These are phyloP conservation scores for Cataglyphis altisquamis DNA, from an alignment of 2,888 invertebrate genomes.

Conservation along the genomic window DNA sequence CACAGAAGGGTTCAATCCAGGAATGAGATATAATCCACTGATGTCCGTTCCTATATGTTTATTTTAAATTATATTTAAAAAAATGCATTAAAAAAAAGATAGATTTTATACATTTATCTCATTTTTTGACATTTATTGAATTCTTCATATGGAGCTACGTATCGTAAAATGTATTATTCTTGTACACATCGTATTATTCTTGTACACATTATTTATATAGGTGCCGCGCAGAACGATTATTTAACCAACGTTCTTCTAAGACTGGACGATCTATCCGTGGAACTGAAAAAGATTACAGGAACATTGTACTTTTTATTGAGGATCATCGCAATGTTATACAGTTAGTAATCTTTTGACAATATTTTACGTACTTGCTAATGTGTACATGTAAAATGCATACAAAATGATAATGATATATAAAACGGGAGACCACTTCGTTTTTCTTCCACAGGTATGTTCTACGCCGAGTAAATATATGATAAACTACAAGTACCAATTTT, in stretches of 20 bases:
- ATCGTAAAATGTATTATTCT: background rate
- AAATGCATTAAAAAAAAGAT: background rate
- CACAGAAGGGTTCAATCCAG: background rate
- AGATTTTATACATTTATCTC: background rate
- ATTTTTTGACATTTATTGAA: background rate
- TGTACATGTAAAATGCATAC: background rate
- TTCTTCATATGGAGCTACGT: background rate
- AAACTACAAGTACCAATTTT: background rate
- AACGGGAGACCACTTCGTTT: background rate
- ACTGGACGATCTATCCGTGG: background rate
- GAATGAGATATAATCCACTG: background rate
- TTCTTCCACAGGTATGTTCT: slow-evolving; percentile 4
- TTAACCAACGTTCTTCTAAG: background rate
- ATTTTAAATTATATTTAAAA: background rate
- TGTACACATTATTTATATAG: slow-evolving; percentile 3
- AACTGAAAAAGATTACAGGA: background rate
- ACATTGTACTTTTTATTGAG: background rate
- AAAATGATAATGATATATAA: background rate
- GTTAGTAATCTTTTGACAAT: slow-evolving; percentile 27
- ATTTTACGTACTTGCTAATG: background rate
- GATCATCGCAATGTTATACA: slow-evolving; percentile 27
- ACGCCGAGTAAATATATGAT: background rate
- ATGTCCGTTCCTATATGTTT: background rate
- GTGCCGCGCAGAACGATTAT: background rate
- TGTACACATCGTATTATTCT: background rate